Evolutionary conservation across 2,888 invertebrate genomes (phyloP).

Genomic region (Globia sparganii): DNA sequence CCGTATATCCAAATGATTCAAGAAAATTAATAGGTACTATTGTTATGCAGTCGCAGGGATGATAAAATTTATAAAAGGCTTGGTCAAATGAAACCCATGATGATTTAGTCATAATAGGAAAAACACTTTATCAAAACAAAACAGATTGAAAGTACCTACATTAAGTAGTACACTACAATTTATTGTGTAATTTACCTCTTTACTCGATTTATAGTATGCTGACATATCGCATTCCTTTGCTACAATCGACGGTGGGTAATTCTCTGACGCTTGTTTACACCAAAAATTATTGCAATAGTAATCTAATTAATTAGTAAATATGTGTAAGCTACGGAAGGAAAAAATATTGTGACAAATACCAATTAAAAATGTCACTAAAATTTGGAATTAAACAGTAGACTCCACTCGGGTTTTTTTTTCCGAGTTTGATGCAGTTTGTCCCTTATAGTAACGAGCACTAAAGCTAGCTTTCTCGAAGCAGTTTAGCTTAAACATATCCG

Average conservation of each 20-base stretch:
- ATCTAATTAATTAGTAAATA: constrained; percentile 22
- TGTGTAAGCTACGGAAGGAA: constrained; percentile 21
- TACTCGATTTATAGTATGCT: constrained; percentile 45
- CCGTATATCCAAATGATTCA: constrained; percentile 1
- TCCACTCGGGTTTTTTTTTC: constrained; percentile 5
- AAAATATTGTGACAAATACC: not conserved
- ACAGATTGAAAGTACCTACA: constrained; percentile 31
- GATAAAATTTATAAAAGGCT: not conserved
- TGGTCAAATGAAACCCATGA: not conserved
- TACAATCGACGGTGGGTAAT: constrained; percentile 41
- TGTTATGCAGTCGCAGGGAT: not conserved
- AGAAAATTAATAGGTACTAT: constrained; percentile 3
- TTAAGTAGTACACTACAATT: constrained; percentile 13
- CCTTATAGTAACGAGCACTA: constrained; percentile 40
- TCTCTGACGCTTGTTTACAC: constrained; percentile 53
- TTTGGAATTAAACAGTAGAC: constrained; percentile 1
- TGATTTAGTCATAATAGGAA: constrained; percentile 43
- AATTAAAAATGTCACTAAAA: not conserved
- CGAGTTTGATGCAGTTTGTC: constrained; percentile 29
- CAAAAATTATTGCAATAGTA: constrained; percentile 17
- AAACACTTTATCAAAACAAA: constrained; percentile 45
- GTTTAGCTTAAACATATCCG: constrained; percentile 78
- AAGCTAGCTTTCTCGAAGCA: constrained; percentile 57
- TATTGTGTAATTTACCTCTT: constrained; percentile 55
- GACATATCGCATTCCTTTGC: constrained; percentile 54